Conservation (phyloP, 2,888 invertebrate genomes). For the Zhuqinia jingwanae region DNA sequence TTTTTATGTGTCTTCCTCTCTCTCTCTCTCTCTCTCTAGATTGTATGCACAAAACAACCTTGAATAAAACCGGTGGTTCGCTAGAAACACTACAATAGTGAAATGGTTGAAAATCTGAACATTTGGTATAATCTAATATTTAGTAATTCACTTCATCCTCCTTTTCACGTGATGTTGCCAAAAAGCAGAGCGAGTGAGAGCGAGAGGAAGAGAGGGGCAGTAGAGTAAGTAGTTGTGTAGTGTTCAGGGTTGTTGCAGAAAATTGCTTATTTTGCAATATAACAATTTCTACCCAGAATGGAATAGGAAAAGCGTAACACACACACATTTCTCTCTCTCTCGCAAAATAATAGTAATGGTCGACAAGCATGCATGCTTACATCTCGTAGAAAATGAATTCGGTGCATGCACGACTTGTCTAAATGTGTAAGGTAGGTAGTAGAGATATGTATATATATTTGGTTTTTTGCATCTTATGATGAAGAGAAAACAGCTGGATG, state of each 20-base stretch:
- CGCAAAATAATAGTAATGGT: background rate
- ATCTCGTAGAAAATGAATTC: background rate
- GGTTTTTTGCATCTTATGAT: no score
- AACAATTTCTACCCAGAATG: background rate
- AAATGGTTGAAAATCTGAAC: background rate
- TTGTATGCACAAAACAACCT: background rate
- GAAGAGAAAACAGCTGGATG: no score
- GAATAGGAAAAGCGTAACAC: background rate
- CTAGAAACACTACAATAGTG: background rate
- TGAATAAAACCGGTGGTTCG: background rate
- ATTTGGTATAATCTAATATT: background rate
- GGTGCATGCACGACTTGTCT: background rate
- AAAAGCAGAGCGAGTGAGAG: no score
- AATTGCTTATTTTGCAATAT: constrained; percentile 29
- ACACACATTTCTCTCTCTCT: background rate
- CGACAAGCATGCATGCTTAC: background rate
- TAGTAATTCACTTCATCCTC: background rate
- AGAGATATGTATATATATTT: no score
- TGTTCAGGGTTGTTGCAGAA: background rate
- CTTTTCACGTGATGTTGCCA: background rate
- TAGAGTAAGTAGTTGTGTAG: background rate
- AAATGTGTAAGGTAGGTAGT: background rate
- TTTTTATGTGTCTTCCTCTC: background rate
- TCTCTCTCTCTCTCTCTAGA: background rate
- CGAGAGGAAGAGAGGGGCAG: no score